Base-by-base conservation (phyloP, 2,113 vertebrate species). In the Physeter macrocephalus region DNA sequence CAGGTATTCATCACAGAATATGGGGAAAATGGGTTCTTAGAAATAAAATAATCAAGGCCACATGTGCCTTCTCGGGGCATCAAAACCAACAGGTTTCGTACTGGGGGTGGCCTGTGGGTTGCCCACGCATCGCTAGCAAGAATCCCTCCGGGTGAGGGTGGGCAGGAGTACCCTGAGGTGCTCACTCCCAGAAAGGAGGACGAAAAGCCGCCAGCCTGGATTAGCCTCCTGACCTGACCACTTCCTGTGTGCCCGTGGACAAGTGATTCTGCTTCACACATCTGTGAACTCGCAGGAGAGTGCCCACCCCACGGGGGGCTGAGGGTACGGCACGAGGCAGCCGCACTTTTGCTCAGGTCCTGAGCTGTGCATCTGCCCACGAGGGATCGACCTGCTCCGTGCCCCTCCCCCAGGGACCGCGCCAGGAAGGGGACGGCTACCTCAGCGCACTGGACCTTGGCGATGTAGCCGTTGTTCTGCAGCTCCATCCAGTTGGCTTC, bases 401-500 rank as follows among this genome's bases (percentile, higher is more conserved):
- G 14, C 7, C 20, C 66, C 43, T 11, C 23, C 21, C 61, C 13
- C 18, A 10, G 5, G 69, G 66, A 6, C 84, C 12, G 0, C 7
- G 23, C 18, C 31, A 1, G 46, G 46, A 67, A 46, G 64, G 34
- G 18, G 64, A 12, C 39, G 96, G 90, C 97, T 98, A 99, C 99
- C 99, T 99, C 99, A 23, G 99, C 99, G 98, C 99, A 99, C 98
- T 99, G 99, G 90, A 99, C 99, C 99, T 99, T 99, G 46, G 99
- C 99, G 41, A 99, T 99, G 97, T 99, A 99, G 61, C 99, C 99
- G n/a, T 98, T 99, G 98, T 99, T 99, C 98, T 99, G 99, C 80
- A 99, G 98, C 96, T 99, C 99, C 99, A 99, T 99, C 99, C 99
- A 99, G 98, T 99, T 99, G 83, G 99, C 99, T 98, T 99, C 99